phyloP scores from a whole-genome alignment of 2,888 invertebrate genomes.

The Hirtodrosophila confusa region DNA sequence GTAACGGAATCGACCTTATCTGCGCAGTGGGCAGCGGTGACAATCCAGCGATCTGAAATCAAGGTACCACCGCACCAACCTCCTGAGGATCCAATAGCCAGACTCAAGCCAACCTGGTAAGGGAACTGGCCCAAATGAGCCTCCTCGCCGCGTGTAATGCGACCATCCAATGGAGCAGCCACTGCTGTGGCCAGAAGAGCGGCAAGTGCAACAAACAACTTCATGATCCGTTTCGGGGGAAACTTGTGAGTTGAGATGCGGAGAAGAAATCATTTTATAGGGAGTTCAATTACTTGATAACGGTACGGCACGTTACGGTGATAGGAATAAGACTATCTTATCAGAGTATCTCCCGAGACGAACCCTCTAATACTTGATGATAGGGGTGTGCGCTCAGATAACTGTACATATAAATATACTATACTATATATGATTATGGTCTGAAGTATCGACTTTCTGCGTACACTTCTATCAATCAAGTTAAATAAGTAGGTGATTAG shows the following conservation, averaged over 20 bases:
- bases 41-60: conserved; percentile 58
- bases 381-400: neutral
- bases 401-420: no score
- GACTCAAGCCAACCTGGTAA: conserved; percentile 75
- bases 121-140: conserved; percentile 66
- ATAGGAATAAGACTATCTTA: conserved; percentile 24
- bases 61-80: conserved; percentile 75
- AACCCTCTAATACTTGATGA: conserved; percentile 15
- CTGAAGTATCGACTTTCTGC: neutral
- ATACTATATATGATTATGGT: neutral
- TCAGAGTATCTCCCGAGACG: conserved; percentile 27
- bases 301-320: conserved; percentile 3
- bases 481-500: conserved; percentile 27
- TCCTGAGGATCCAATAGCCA: conserved; percentile 32
- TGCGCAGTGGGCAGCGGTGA: conserved; percentile 74
- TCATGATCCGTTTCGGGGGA: conserved; percentile 32
- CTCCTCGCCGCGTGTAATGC: conserved; percentile 64
- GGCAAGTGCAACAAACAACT: conserved; percentile 39
- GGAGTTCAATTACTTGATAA: neutral
- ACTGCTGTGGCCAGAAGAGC: conserved; percentile 37
- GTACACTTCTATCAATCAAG: neutral
- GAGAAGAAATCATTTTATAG: conserved; percentile 23
- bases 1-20: conserved; percentile 45
- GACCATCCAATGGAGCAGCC: conserved; percentile 50
- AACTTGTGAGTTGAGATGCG: conserved; percentile 20